Evolutionary conservation across 1,140 invertebrate genomes (phyloP).

Genomic region (Bemisia tabaci): DNA sequence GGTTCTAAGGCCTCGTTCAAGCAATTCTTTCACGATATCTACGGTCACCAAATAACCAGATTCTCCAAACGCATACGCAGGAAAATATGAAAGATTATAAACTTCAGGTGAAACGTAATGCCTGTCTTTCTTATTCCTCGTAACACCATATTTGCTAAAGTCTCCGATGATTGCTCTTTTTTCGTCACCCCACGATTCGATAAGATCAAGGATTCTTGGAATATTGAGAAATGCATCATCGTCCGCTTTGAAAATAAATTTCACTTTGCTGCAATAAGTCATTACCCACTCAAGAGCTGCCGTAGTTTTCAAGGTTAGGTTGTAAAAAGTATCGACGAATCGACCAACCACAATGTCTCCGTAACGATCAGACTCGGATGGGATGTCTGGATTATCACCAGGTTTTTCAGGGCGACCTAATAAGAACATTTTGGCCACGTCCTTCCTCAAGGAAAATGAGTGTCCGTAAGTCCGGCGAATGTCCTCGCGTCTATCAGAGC

Average conservation of each 20-base stretch:
- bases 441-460: too few species aligned
- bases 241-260: slow-evolving; percentile 69
- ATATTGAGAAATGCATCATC: slow-evolving; percentile 88
- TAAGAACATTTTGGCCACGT: too few species aligned
- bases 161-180: too few species aligned
- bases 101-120: slow-evolving; percentile 57
- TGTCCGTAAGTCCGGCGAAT: too few species aligned
- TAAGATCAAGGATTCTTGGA: slow-evolving; percentile 50
- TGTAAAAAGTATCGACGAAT: slow-evolving; percentile 71
- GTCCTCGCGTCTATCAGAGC: too few species aligned
- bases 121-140: slow-evolving; percentile 42
- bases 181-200: slow-evolving; percentile 28
- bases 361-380: slow-evolving; percentile 58
- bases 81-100: slow-evolving; percentile 73
- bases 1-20: slow-evolving; percentile 42
- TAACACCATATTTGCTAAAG: slow-evolving; percentile 80
- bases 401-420: too few species aligned
- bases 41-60: slow-evolving; percentile 67
- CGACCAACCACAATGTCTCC: slow-evolving; percentile 60
- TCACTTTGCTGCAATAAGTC: slow-evolving; percentile 54
- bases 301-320: slow-evolving; percentile 73
- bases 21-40: slow-evolving; percentile 49
- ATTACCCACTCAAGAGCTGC: slow-evolving; percentile 72
- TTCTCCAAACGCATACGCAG: slow-evolving; percentile 76
- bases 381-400: too few species aligned